Evolutionary conservation across 2,888 invertebrate genomes (phyloP), one percentile per base, ranked within the genome.

Genomic region (Augochlorella aurata): DNA sequence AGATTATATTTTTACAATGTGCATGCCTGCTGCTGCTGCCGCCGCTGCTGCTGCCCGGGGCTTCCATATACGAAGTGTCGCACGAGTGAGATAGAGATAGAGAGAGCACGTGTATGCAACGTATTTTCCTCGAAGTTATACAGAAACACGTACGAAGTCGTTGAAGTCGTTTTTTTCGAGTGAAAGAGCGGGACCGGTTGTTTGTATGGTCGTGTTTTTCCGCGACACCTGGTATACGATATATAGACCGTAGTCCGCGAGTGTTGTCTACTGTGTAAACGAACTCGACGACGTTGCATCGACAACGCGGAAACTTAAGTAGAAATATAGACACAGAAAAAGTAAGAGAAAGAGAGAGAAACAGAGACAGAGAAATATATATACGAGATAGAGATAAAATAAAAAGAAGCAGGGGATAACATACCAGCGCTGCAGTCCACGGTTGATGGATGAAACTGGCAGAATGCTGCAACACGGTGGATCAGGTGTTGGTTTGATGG

Each of bases 401-500:
- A 24, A 38, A 38, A 65, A 21, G 14, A 18, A 38, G 61, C 24
- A 44, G 21, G 10, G 47, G 38, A 71, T 71, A 77, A 65, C 69
- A 73, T 76, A 65, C 47, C 44, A 77, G 72, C 71, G 84, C 67
- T 74, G 68, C 68, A 73, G 84, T 83, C 52, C 50, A 81, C 83
- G 75, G 92, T 92, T 92, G 89, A 92, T 92, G 92, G 92, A 92
- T 91, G 92, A 92, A 83, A 92, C 90, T 90, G 90, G 90, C 90
- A 93, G 92, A 90, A 93, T 93, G 93, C 90, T 93, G 90, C 93
- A 93, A 87, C 93, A 93, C 93, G 92, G 93, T 86, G 93, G 93
- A 85, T 92, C 93, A 83, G 90, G 92, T 89, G 93, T 93, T 69
- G 92, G 93, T 89, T 80, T 93, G 90, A 93, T 93, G 93, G 93